Evolutionary conservation across 2,797 vertebrate species (phyloP), one percentile per base, ranked within the genome.

Genomic region (Gambusia yucatana): DNA sequence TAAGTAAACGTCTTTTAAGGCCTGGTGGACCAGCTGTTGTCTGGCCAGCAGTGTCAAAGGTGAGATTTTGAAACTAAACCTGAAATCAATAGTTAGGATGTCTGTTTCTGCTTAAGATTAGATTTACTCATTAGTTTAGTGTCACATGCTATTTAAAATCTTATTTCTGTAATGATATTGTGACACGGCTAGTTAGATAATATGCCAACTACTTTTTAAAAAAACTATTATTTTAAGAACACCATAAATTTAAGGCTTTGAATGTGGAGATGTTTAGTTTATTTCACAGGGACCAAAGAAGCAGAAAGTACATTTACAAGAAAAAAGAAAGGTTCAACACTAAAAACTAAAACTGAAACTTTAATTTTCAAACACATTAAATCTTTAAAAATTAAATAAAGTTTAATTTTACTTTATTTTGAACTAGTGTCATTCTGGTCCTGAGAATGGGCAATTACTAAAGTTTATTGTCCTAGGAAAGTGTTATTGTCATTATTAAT

Each of bases 21-120:
- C 48, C 41, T 30, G 73, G 43, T 72, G n/a, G 71, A 48, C 83
- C 92, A 91, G 86, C 91, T 93, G 92, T 82, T 83, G 63, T 85
- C 20, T 82, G 46, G 59, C 72, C 77, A 10, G 22, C 39, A 8
- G 78, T 77, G 89, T 91, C 88, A 88, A 73, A 88, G 91, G 87
- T 84, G 76, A 77, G 74, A 63, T 76, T 76, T 76, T 41, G 59
- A 63, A 47, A 59, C 70, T 43, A 4, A 55, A 74, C 39, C 65
- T 73, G 28, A 76, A 83, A 89, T 87, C 73, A 0, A 83, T 82
- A 69, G 30, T 28, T 13, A 65, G 25, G 39, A 17, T 9, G 43
- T 61, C 8, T 25, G 44, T 39, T 57, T 36, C 47, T 77, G 13
- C 44, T 72, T 10, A 39, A 6, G n/a, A 63, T 14, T 81, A 77